Conservation (phyloP, 64 coral and sea anemone genomes). For the Trachythela sp. region DNA sequence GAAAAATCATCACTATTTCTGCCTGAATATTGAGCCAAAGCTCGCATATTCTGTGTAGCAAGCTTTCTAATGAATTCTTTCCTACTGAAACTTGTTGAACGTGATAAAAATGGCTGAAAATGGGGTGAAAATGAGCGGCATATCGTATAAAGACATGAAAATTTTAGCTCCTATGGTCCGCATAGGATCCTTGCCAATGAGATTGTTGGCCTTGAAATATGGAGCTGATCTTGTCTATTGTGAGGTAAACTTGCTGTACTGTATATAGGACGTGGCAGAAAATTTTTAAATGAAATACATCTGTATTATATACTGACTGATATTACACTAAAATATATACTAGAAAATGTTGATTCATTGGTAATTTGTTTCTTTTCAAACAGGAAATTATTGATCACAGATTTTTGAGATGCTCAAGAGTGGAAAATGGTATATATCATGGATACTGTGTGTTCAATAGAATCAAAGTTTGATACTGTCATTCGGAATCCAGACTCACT, state of each 20-base stretch:
- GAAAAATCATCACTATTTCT: not conserved
- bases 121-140: not conserved
- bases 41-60: not conserved
- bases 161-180: conserved; percentile 95
- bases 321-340: no score
- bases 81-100: not conserved
- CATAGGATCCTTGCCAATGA: conserved; percentile 69
- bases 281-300: not conserved
- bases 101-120: not conserved
- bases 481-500: no score
- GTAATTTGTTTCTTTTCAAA: not conserved
- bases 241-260: conserved; percentile 52
- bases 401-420: conserved; percentile 61
- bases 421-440: conserved; percentile 78
- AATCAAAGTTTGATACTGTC: no score
- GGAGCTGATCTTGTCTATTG: conserved; percentile 95
- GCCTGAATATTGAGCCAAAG: not conserved
- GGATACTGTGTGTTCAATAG: not conserved
- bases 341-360: no score
- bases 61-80: not conserved
- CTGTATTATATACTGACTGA: no score
- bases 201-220: conserved; percentile 80
- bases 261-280: not conserved
- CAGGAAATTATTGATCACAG: conserved; percentile 98
- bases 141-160: conserved; percentile 52